Conservation (phyloP, 1,140 invertebrate genomes). For the Tetraneura akinire region DNA sequence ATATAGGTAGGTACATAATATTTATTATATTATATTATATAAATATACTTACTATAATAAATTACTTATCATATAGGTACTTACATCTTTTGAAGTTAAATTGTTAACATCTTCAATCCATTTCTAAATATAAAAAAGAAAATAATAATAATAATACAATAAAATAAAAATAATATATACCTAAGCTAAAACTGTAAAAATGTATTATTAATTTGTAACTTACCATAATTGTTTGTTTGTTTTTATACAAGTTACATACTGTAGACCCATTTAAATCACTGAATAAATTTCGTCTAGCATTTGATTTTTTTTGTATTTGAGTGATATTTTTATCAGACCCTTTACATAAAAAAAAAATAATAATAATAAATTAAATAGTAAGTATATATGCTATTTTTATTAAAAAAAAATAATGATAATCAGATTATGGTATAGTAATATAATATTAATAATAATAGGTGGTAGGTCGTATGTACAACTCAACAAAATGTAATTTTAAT, state of each 20-base stretch:
- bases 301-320: neutral
- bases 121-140: conserved; percentile 6
- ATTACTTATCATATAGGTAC: neutral
- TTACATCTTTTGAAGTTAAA: neutral
- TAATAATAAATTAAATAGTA: too few species aligned
- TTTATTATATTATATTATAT: too few species aligned
- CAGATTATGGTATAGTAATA: too few species aligned
- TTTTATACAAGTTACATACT: neutral
- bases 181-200: neutral
- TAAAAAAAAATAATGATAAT: too few species aligned
- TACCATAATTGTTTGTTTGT: neutral
- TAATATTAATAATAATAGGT: too few species aligned
- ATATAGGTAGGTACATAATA: neutral
- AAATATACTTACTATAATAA: neutral
- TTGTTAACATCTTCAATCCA: conserved; percentile 2
- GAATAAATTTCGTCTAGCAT: neutral
- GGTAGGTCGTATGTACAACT: neutral
- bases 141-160: too few species aligned
- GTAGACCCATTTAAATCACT: neutral
- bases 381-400: neutral
- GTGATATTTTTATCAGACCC: neutral
- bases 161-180: too few species aligned
- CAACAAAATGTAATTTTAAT: neutral
- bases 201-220: neutral
- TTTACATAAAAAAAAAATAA: neutral